Evolutionary conservation across 2,113 vertebrate genomes (phyloP), one percentile per base, ranked within the genome.

Genomic region (Daboia siamensis): DNA sequence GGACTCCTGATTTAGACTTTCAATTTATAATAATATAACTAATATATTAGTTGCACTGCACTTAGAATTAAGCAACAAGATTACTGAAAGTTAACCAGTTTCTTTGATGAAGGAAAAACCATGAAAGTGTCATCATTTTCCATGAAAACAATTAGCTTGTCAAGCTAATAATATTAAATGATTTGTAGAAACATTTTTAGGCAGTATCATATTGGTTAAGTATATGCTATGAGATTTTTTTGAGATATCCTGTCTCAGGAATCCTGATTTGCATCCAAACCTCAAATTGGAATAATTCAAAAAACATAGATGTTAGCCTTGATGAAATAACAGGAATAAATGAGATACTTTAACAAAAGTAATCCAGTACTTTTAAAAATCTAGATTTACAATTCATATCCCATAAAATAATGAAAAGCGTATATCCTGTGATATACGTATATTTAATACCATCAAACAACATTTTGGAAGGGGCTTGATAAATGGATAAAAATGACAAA

Each of bases 341-440:
- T 52, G 44, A 88, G 3, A 51, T 26, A 90, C 5, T 1, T 12
- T 52, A 21, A 17, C 5, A 55, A 12, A 90, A 1, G 55, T 55
- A 39, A 13, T 91, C 39, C 6, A 91, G 33, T 90, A 91, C 94
- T 93, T 24, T 3, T 92, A 74, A 39, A 88, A 92, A 96, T 4
- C 2, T n/a, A 59, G 13, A 92, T 93, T 33, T 94, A 29, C 29
- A 93, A 57, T 87, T 92, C 17, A 4, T 74, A 29, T 87, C 0
- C 0, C 0, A 15, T n/a, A 39, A 74, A 74, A 74, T 33, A 74
- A 74, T 74, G 64, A 69, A 69, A 4, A 69, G 29, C 5, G 1
- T 33, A 17, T 17, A 69, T 69, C 5, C 29, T 33, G 5, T 33
- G n/a, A 69, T 29, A 69, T n/a, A n/a, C n/a, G 2, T 69, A 69